These are phyloP conservation scores for Scolopax mira DNA, from an alignment of 2,113 vertebrate genomes.

Conservation along the genomic window DNA sequence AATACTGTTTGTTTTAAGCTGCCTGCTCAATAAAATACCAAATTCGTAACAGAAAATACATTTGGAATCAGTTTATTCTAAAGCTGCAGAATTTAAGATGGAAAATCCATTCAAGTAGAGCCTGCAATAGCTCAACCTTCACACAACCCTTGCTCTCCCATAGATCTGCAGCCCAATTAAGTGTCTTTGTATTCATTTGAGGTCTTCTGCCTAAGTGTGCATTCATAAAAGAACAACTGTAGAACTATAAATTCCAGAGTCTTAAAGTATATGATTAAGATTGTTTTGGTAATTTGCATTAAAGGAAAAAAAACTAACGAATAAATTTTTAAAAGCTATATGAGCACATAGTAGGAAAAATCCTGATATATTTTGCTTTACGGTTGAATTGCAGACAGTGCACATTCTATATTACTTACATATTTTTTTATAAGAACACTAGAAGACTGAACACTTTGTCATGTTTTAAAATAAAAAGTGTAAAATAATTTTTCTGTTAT, in stretches of 20 bases:
- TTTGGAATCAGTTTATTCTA: conserved; percentile 5
- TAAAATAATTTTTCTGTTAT: neutral
- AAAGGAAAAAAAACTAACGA: neutral
- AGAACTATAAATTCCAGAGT: neutral
- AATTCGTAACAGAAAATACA: neutral
- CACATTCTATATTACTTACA: neutral
- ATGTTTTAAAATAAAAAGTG: neutral
- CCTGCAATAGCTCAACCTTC: neutral
- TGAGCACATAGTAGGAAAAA: neutral
- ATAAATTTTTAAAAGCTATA: neutral
- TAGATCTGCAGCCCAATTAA: neutral
- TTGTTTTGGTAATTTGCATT: neutral
- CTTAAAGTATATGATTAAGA: neutral
- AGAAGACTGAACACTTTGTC: neutral
- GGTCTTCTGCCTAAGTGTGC: neutral
- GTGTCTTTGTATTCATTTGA: neutral
- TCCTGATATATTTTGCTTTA: neutral
- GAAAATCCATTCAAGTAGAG: neutral
- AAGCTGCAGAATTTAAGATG: neutral
- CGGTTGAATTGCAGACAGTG: neutral
- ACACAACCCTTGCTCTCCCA: neutral
- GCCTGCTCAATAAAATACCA: neutral
- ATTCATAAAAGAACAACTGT: neutral
- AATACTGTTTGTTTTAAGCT: conserved; percentile 5
- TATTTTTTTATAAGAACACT: neutral